Percentiles rank a stretch among this genome's conserved stretches.
Conservation (phyloP, 2,113 vertebrate genomes). For the Hippocampus zosterae region DNA sequence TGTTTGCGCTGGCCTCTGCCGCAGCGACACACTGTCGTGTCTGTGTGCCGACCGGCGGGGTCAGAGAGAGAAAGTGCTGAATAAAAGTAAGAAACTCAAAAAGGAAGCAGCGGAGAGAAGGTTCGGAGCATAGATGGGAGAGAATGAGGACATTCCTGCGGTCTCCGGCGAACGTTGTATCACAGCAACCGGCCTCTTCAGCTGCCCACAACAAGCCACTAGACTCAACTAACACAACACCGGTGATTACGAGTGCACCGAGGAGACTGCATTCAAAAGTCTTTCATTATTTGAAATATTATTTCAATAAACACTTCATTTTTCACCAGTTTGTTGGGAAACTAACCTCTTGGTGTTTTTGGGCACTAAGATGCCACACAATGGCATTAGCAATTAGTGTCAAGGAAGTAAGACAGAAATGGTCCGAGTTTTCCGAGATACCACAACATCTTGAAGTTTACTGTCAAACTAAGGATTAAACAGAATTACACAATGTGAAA, state of each 20-base stretch:
- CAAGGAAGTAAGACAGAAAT: too few species aligned
- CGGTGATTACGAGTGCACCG: not conserved
- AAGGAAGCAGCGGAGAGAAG: constrained; percentile 28
- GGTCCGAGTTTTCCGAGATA: too few species aligned
- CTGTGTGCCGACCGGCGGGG: constrained; percentile 47
- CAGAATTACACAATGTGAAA: too few species aligned
- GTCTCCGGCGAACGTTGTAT: constrained; percentile 44
- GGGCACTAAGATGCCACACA: too few species aligned
- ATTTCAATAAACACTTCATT: too few species aligned
- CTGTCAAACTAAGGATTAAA: too few species aligned
- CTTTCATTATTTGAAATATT: not conserved
- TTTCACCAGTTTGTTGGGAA: too few species aligned
- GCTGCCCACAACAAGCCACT: constrained; percentile 46
- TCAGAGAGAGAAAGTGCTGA: constrained; percentile 28
- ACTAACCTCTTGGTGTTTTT: too few species aligned
- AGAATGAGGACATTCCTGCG: constrained; percentile 50
- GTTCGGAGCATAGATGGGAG: constrained; percentile 26
- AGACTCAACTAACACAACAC: constrained; percentile 14
- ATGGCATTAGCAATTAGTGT: too few species aligned
- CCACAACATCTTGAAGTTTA: too few species aligned
- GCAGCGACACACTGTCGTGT: constrained; percentile 67
- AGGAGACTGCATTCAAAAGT: not conserved
- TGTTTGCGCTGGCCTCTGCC: constrained; percentile 64
- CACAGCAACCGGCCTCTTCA: constrained; percentile 59
- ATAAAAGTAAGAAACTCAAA: constrained; percentile 40